A percentile compares a stretch with the other conserved stretches of the same genome.
These are phyloP conservation scores for Neosalanx taihuensis DNA, from an alignment of 2,797 vertebrate genomes.

Conservation along the genomic window DNA sequence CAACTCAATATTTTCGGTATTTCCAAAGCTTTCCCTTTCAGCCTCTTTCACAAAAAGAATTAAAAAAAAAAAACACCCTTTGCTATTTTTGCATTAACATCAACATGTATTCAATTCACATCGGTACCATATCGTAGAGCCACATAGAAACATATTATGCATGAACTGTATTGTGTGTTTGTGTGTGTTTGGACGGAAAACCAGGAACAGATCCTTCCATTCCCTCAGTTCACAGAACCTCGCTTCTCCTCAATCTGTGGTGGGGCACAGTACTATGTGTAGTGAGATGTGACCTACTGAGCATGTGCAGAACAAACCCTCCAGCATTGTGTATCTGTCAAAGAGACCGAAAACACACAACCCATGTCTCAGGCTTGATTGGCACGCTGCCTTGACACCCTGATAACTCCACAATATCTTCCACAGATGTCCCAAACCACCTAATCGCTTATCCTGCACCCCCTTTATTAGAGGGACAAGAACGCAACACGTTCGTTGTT, in stretches of 20 bases:
- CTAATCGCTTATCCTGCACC: conserved; percentile 60
- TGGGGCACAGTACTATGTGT: conserved; percentile 65
- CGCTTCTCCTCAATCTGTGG: conserved; percentile 62
- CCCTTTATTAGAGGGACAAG: conserved; percentile 54
- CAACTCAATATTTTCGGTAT: conserved; percentile 28
- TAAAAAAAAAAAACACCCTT: conserved; percentile 27
- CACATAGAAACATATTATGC: conserved; percentile 56
- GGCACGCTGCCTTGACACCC: conserved; percentile 70
- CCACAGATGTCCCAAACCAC: conserved; percentile 79
- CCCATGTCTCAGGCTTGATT: conserved; percentile 61
- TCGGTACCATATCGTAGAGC: conserved; percentile 58
- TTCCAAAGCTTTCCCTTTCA: conserved; percentile 13
- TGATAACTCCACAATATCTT: conserved; percentile 77
- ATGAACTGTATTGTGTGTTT: conserved; percentile 33
- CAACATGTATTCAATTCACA: conserved; percentile 51
- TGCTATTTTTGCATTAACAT: conserved; percentile 50
- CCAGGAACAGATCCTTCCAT: conserved; percentile 61
- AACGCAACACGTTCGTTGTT: conserved; percentile 46
- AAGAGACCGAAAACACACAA: conserved; percentile 45
- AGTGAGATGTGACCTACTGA: conserved; percentile 67
- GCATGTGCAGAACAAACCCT: conserved; percentile 57
- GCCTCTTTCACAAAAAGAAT: conserved; percentile 12
- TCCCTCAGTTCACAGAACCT: conserved; percentile 62
- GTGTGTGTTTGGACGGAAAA: conserved; percentile 47
- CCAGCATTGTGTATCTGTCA: conserved; percentile 52